These are phyloP conservation scores for Lepidurus arcticus DNA, from an alignment of 1,140 invertebrate genomes.

Conservation along the genomic window DNA sequence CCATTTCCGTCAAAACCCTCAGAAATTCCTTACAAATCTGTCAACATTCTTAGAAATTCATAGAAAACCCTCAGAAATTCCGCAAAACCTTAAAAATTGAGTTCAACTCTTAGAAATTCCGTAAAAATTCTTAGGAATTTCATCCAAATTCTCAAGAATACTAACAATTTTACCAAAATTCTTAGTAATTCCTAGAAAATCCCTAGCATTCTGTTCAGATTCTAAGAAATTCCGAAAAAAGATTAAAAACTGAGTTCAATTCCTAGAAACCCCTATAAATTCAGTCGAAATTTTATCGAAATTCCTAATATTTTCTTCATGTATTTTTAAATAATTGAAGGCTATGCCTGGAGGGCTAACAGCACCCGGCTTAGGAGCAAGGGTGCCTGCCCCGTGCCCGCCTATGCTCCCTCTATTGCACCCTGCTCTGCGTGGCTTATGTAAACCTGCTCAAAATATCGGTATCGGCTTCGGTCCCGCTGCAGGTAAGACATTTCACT, in stretches of 20 bases:
- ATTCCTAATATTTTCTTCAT: too few species aligned
- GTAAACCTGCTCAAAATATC: slow-evolving; percentile 31
- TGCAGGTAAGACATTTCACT: slow-evolving; percentile 14
- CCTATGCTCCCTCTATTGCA: slow-evolving; percentile 32
- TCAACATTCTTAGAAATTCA: background rate
- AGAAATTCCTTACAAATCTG: background rate
- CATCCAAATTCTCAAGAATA: background rate
- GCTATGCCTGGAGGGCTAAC: background rate
- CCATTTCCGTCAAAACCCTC: background rate
- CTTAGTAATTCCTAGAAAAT: background rate
- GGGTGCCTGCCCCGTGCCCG: slow-evolving; percentile 25
- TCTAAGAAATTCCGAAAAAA: too few species aligned
- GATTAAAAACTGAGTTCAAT: too few species aligned
- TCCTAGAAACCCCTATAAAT: too few species aligned
- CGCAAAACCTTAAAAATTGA: too few species aligned
- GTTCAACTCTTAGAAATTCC: too few species aligned
- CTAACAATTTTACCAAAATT: background rate
- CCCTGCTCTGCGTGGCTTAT: slow-evolving; percentile 31
- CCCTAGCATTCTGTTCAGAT: too few species aligned
- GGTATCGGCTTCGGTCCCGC: slow-evolving; percentile 26
- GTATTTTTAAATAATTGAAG: background rate
- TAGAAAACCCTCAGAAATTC: background rate
- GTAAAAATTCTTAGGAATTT: too few species aligned
- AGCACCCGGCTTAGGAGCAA: background rate
- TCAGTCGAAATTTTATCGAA: too few species aligned